These are phyloP conservation scores for Ciconia maguari DNA, from an alignment of 2,113 vertebrate genomes.

Conservation along the genomic window DNA sequence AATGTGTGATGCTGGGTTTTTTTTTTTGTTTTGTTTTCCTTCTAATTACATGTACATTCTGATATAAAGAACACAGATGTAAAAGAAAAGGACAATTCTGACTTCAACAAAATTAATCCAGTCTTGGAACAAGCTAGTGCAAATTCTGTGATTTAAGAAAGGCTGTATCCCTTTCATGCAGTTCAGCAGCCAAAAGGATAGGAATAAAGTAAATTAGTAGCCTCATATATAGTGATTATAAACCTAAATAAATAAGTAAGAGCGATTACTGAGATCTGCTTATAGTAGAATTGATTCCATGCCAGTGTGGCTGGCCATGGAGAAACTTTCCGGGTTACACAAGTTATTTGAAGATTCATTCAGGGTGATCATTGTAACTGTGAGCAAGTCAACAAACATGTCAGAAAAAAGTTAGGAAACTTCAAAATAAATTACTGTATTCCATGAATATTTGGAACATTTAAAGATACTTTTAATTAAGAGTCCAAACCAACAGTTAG, in stretches of 20 bases:
- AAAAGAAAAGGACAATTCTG: not conserved
- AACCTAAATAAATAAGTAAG: not conserved
- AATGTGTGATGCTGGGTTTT: rapidly evolving
- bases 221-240: not conserved
- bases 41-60: not conserved
- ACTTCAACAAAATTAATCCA: not conserved
- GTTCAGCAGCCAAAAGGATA: not conserved
- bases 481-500: not conserved
- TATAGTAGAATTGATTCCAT: not conserved
- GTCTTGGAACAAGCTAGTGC: not conserved
- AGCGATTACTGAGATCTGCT: not conserved
- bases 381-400: not conserved
- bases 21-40: not conserved
- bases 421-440: not conserved
- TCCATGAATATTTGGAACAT: not conserved
- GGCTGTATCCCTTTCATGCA: not conserved
- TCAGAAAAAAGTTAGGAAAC: not conserved
- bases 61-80: not conserved
- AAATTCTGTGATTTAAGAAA: not conserved
- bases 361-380: not conserved
- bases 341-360: not conserved
- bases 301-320: not conserved
- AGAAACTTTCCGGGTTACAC: not conserved
- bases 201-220: not conserved
- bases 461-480: not conserved